These are phyloP conservation scores for Scytalopus superciliaris DNA, from an alignment of 2,113 vertebrate genomes.

Conservation along the genomic window DNA sequence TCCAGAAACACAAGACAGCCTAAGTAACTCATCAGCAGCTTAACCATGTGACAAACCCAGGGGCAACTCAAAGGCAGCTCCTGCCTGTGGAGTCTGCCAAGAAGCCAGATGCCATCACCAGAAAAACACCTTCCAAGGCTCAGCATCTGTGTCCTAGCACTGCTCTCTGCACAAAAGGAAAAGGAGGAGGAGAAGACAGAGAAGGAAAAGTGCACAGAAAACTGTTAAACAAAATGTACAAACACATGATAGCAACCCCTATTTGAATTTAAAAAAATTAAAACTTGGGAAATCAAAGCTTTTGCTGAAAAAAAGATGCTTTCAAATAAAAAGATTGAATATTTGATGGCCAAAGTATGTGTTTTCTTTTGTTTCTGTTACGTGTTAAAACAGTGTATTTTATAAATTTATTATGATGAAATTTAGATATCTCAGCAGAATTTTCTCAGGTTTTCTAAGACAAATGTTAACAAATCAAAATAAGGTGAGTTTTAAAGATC, in stretches of 20 bases:
- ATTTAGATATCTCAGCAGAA: not conserved
- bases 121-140: slow-evolving; percentile 68
- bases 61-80: slow-evolving; percentile 48
- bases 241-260: not conserved
- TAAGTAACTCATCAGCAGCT: slow-evolving; percentile 54
- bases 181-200: not conserved
- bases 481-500: not conserved
- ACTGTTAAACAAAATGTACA: not conserved
- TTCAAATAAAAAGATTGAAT: not conserved
- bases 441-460: slow-evolving; percentile 4
- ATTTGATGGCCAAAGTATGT: not conserved
- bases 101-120: slow-evolving; percentile 72
- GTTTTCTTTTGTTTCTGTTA: slow-evolving; percentile 6
- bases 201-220: not conserved
- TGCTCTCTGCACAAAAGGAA: slow-evolving; percentile 16
- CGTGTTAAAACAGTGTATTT: not conserved
- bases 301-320: not conserved
- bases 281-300: not conserved
- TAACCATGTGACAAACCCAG: slow-evolving; percentile 57
- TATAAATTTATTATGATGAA: not conserved
- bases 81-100: slow-evolving; percentile 60
- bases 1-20: slow-evolving; percentile 30
- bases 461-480: slow-evolving; percentile 16
- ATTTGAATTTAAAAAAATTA: not conserved
- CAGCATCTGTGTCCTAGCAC: slow-evolving; percentile 31